phyloP scores from a whole-genome alignment of 2,113 vertebrate genomes.

The Acrocephalus kingi region DNA sequence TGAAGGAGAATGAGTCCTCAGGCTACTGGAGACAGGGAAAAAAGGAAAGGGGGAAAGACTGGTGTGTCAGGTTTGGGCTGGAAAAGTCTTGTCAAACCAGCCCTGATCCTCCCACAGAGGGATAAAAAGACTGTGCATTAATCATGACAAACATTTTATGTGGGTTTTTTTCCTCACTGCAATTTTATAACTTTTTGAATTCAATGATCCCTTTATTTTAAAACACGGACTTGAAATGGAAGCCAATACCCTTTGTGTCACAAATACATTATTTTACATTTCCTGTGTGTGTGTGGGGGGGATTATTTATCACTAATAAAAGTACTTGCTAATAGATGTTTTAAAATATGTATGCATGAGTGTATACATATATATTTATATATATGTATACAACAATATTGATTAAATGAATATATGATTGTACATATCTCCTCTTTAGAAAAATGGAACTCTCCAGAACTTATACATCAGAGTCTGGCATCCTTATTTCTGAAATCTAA shows the following conservation, averaged over 20 bases:
- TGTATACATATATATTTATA: too few species aligned
- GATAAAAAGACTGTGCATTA: background rate
- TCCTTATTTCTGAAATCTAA: background rate
- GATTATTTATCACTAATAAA: background rate
- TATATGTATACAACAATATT: rapidly evolving
- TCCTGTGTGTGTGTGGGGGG: background rate
- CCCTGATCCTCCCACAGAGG: background rate
- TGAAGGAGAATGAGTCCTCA: background rate
- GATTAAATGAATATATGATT: background rate
- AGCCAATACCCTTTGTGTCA: background rate
- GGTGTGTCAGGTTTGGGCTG: background rate
- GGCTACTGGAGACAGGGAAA: background rate
- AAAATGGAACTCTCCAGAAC: background rate
- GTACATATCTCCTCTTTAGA: background rate
- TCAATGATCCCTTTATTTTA: background rate
- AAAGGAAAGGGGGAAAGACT: background rate
- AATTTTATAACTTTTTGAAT: background rate
- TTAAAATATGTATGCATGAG: background rate
- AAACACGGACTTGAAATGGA: background rate
- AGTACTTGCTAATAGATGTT: background rate
- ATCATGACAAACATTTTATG: background rate
- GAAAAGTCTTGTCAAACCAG: background rate
- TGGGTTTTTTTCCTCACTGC: rapidly evolving
- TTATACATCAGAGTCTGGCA: background rate
- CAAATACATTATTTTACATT: background rate